Conservation (phyloP, 2,888 invertebrate genomes). For the Drosophila siamana region DNA sequence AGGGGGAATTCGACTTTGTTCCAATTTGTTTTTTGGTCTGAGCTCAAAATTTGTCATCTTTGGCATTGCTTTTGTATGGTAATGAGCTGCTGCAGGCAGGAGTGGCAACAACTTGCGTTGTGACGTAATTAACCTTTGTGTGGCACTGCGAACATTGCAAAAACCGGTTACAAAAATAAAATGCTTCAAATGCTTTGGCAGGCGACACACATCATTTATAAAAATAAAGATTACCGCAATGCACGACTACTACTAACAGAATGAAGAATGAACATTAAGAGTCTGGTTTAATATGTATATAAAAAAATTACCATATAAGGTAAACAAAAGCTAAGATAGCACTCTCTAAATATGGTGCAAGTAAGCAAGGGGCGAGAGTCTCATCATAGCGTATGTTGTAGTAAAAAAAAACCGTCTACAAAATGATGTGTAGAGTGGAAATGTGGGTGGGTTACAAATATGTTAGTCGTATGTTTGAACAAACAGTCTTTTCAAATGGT, state of each 20-base stretch:
- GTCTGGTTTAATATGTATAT: neutral
- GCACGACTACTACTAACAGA: conserved; percentile 35
- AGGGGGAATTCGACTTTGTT: conserved; percentile 4
- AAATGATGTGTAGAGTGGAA: neutral
- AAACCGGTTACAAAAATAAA: conserved; percentile 47
- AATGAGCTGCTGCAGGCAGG: conserved; percentile 44
- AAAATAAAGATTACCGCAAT: conserved; percentile 44
- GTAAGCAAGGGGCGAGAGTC: neutral
- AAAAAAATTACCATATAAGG: conserved; percentile 18
- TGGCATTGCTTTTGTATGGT: conserved; percentile 41
- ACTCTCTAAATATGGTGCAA: neutral
- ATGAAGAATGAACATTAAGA: neutral
- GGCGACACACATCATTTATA: conserved; percentile 44
- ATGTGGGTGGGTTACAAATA: neutral
- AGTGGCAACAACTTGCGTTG: conserved; percentile 45
- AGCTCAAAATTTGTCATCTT: conserved; percentile 46
- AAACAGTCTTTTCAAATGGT: conserved; percentile 44
- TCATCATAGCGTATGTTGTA: neutral
- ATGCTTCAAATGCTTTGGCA: conserved; percentile 36
- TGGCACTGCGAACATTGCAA: conserved; percentile 31
- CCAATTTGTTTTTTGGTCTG: conserved; percentile 6
- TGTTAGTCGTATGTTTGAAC: conserved; percentile 5
- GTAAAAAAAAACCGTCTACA: neutral
- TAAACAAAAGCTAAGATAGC: neutral
- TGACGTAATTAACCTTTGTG: conserved; percentile 49